phyloP scores from a whole-genome alignment of 2,888 invertebrate species.

The Panzeria rudis region DNA sequence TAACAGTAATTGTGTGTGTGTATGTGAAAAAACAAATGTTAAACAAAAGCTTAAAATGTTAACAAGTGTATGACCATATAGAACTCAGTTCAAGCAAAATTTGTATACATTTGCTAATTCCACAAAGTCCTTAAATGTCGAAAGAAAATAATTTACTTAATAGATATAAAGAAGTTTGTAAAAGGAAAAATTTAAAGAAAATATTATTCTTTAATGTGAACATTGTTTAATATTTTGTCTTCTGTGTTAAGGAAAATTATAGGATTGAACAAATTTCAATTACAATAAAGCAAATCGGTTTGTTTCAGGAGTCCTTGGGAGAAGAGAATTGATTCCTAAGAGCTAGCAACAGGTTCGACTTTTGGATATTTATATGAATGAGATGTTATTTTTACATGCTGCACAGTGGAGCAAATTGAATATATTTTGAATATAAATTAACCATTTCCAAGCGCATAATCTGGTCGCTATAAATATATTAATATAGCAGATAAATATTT shows the following conservation, averaged over 20 bases:
- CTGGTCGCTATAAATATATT: too few relatives aligned
- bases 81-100: constrained; percentile 3
- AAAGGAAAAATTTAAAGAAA: background rate
- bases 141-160: background rate
- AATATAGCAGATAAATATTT: too few relatives aligned
- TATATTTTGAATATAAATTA: too few relatives aligned
- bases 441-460: too few relatives aligned
- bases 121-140: constrained; percentile 15
- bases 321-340: too few relatives aligned
- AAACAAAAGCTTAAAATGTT: constrained; percentile 66
- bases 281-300: background rate
- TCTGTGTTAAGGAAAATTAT: background rate
- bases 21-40: constrained; percentile 52
- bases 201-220: constrained; percentile 8
- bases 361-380: too few relatives aligned
- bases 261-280: background rate
- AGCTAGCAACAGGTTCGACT: too few relatives aligned
- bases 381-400: too few relatives aligned
- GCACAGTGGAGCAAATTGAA: too few relatives aligned
- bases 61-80: constrained; percentile 52
- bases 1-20: background rate
- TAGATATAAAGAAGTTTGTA: background rate
- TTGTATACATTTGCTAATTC: constrained; percentile 29
- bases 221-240: too few relatives aligned
- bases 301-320: background rate